These are phyloP conservation scores for Cantharis nigra DNA, from an alignment of 2,888 invertebrate genomes.

Conservation along the genomic window DNA sequence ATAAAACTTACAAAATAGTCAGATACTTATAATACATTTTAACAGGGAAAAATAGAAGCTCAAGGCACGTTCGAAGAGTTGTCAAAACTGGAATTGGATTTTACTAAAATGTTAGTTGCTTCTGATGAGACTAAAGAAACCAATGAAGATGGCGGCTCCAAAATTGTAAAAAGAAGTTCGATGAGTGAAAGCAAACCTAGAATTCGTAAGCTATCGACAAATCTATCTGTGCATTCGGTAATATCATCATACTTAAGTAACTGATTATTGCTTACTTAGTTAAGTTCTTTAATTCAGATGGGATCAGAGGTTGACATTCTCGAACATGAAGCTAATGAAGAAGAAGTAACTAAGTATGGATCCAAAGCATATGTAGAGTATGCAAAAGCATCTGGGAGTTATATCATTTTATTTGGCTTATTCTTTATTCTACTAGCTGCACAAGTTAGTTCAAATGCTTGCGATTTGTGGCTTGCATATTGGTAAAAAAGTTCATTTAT, in stretches of 20 bases:
- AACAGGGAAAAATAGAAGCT: conserved; percentile 61
- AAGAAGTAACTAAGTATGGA: conserved; percentile 27
- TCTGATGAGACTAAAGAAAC: conserved; percentile 37
- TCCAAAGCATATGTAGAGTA: conserved; percentile 29
- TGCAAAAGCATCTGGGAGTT: conserved; percentile 32
- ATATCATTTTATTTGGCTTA: conserved; percentile 25
- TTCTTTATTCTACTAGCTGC: conserved; percentile 17
- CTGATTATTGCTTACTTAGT: neutral
- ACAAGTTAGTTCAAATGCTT: conserved; percentile 31
- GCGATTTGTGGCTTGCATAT: conserved; percentile 36
- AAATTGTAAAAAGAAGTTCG: neutral
- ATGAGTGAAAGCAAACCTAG: neutral
- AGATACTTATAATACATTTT: neutral
- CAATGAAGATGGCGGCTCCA: neutral
- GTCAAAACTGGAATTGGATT: conserved; percentile 63
- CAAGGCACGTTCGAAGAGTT: conserved; percentile 66
- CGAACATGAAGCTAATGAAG: conserved; percentile 37
- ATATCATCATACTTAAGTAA: neutral
- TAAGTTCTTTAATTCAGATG: neutral
- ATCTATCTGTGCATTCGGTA: neutral
- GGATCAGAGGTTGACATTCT: conserved; percentile 30
- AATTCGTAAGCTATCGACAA: neutral
- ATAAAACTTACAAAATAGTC: neutral
- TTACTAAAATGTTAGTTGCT: conserved; percentile 57
- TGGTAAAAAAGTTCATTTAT: conserved; percentile 26